Evolutionary conservation across 2,797 vertebrate genomes (phyloP), one percentile per base, ranked within the genome.

Genomic region (Sebastes cheni): DNA sequence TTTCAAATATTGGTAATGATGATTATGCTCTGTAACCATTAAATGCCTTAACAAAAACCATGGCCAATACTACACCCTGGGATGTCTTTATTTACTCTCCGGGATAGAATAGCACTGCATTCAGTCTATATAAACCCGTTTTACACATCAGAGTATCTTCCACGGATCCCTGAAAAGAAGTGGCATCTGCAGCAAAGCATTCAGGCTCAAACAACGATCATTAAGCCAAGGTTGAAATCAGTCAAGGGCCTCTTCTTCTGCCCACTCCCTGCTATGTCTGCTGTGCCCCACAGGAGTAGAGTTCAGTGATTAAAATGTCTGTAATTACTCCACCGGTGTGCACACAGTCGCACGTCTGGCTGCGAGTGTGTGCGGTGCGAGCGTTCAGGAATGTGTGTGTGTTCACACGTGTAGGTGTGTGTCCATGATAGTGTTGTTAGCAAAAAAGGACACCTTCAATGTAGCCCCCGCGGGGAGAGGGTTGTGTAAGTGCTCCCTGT

Each of bases 151-250:
- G 34, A 69, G 39, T 52, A 81, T 81, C 72, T 75, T 72, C 64
- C 46, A n/a, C 1, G 5, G 22, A 75, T 77, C 67, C 13, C 56
- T 64, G 60, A 82, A 86, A 81, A 59, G 65, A 91, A 75, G 82
- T 68, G 59, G 59, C 80, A 84, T 87, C 83, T 86, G 85, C 88
- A 77, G 80, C 79, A 89, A 92, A 84, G 85, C 87, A 84, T 89
- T 91, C 86, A 77, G 79, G 79, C 88, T 85, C 84, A 86, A 88
- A 88, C 81, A 79, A 83, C 36, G 32, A 91, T 90, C 91, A 93
- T 93, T 93, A 92, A 90, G 88, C 79, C 91, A 93, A 95, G 92
- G 92, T 91, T 93, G 90, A 91, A 93, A 93, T 95, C 90, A 89
- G 89, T 94, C 91, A 91, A 91, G 86, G 87, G 82, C 85, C 82